A percentile compares a stretch with the other conserved stretches of the same genome.
Evolutionary conservation across 2,888 invertebrate species (phyloP).

Genomic region (Trissoscelio sp.): DNA sequence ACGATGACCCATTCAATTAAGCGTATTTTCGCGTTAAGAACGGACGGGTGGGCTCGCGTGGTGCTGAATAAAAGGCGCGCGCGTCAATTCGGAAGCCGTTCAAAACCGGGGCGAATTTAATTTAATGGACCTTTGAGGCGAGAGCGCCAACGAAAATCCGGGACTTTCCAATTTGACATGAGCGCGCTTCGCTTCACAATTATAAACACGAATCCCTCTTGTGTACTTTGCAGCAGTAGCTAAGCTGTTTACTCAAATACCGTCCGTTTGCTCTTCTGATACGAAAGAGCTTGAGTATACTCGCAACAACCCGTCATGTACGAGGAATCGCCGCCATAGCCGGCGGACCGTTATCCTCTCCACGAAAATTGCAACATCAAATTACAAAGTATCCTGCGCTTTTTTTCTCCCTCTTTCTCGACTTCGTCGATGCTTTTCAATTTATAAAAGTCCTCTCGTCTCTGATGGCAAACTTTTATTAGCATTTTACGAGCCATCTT

Average conservation of each 20-base stretch:
- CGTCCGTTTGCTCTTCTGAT: slow-evolving; percentile 66
- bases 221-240: slow-evolving; percentile 61
- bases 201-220: slow-evolving; percentile 63
- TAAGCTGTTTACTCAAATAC: slow-evolving; percentile 68
- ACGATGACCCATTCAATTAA: slow-evolving; percentile 58
- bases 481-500: slow-evolving; percentile 47
- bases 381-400: slow-evolving; percentile 46
- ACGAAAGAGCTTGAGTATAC: slow-evolving; percentile 32
- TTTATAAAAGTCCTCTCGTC: slow-evolving; percentile 34
- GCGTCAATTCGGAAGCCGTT: slow-evolving; percentile 9
- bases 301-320: slow-evolving; percentile 48
- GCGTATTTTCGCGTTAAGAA: slow-evolving; percentile 30
- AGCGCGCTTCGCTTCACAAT: slow-evolving; percentile 63
- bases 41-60: slow-evolving; percentile 5
- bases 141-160: slow-evolving; percentile 37
- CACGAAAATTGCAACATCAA: slow-evolving; percentile 57
- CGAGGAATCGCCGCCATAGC: slow-evolving; percentile 27
- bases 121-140: slow-evolving; percentile 45
- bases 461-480: slow-evolving; percentile 42
- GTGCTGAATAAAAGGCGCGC: slow-evolving; percentile 34
- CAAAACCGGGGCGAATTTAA: slow-evolving; percentile 31
- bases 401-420: slow-evolving; percentile 3
- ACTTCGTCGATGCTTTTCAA: slow-evolving; percentile 47
- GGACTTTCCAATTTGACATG: slow-evolving; percentile 60
- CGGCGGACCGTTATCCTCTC: slow-evolving; percentile 39